Base-by-base conservation (phyloP, 1,140 invertebrate genomes). In the Oncopodura yosiiana region DNA sequence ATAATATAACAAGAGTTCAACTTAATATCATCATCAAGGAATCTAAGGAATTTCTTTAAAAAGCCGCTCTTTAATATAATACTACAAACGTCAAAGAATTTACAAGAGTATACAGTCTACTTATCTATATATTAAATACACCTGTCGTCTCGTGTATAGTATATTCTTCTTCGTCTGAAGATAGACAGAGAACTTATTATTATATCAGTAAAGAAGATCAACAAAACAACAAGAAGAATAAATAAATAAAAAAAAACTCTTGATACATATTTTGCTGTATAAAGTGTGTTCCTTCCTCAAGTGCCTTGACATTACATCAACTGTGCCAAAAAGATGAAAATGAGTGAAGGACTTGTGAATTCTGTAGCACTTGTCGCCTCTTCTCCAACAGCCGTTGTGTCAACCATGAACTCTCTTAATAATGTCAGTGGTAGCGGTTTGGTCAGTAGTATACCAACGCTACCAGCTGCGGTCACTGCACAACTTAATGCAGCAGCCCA, bases 291-390 rank as follows among this genome's bases (percentile, higher is more conserved):
- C 34, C 19, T 49, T 48, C 19, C 46, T 38, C 8, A 36, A 49
- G 46, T 49, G 46, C 46, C 46, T 49, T 41, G 9, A 6, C 11
- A 6, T 18, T 41, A 41, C 38, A 8, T 41, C 38, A 14, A 6
- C 11, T 61, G 60, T 61, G 60, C 60, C 60, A 58, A 58, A 58
- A 58, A 62, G 46, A 61, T 62, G 60, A 62, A 62, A 62, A 62
- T 62, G 60, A 62, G 52, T 58, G 60, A 62, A 45, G 56, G 60
- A 58, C 60, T 62, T 55, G 56, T 4, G 42, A 44, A 24, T 9
- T 56, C 56, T 32, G 55, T 61, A 58, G 49, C 52, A 51, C 52
- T 58, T 56, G 51, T 58, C 38, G 58, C 52, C 48, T 54, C 52
- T 44, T 54, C 52, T 3, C 26, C 51, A 43, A 32, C 52, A 3